Evolutionary conservation across 2,797 vertebrate species (phyloP).

Genomic region (Tragelaphus oryx): DNA sequence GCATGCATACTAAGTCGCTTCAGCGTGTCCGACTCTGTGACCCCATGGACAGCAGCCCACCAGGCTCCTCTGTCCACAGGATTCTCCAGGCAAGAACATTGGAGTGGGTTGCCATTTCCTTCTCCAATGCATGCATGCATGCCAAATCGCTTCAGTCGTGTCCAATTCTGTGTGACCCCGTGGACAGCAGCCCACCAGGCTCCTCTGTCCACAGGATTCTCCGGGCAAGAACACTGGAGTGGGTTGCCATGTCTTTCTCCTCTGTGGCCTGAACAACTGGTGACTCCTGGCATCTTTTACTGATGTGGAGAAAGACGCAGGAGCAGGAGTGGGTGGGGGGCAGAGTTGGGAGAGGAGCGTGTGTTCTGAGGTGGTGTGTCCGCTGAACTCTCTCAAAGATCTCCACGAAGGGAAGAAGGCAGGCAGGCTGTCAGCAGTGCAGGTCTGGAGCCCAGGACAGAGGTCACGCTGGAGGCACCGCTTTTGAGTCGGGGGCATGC

Average conservation of each 20-base stretch:
- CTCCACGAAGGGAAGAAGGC: neutral
- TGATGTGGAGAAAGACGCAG: neutral
- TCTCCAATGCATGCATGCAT: neutral
- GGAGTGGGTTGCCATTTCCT: neutral
- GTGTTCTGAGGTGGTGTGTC: neutral
- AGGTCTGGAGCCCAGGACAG: neutral
- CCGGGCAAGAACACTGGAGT: neutral
- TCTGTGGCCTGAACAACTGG: neutral
- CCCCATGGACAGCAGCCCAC: neutral
- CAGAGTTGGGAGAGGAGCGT: rapidly evolving
- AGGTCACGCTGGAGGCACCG: neutral
- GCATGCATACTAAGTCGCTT: neutral
- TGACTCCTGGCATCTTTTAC: neutral
- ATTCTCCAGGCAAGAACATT: neutral
- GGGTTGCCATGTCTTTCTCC: neutral
- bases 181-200: neutral
- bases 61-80: neutral
- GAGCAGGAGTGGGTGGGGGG: neutral
- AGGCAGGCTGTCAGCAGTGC: neutral
- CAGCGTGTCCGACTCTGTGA: rapidly evolving
- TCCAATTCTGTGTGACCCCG: neutral
- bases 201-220: neutral
- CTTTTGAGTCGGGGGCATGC: neutral
- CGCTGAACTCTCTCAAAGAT: neutral
- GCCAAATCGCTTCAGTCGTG: neutral